These are phyloP conservation scores for Myotis findleyi DNA, from an alignment of 2,797 vertebrate genomes.

Conservation along the genomic window DNA sequence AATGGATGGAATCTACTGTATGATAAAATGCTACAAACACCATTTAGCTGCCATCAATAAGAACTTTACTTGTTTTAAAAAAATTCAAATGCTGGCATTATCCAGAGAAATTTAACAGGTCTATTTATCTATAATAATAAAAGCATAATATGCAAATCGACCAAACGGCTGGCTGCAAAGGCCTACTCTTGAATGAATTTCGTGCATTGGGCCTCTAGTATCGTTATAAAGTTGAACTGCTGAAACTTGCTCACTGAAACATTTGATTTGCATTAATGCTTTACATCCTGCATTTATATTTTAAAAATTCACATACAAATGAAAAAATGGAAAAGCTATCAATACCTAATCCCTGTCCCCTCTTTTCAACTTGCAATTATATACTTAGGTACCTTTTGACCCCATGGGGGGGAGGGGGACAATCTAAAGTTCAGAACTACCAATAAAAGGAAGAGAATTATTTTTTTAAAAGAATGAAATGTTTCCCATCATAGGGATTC, in stretches of 20 bases:
- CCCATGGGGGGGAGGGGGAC: too few relatives aligned
- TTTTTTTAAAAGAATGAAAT: conserved; percentile 87
- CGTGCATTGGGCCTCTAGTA: neutral
- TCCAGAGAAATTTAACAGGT: conserved; percentile 90
- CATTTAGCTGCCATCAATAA: conserved; percentile 90
- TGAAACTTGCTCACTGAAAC: conserved; percentile 86
- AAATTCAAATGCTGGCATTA: conserved; percentile 91
- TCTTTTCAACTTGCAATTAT: conserved; percentile 86
- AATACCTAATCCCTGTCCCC: conserved; percentile 88
- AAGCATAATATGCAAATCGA: too few relatives aligned
- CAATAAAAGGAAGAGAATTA: conserved; percentile 90
- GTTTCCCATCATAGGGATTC: conserved; percentile 82
- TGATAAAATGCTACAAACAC: conserved; percentile 91
- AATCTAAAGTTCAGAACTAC: too few relatives aligned
- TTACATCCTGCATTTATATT: conserved; percentile 86
- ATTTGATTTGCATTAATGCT: conserved; percentile 85
- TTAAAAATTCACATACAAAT: conserved; percentile 91
- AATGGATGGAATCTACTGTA: conserved; percentile 74
- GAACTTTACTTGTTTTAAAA: conserved; percentile 90
- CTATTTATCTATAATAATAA: conserved; percentile 84
- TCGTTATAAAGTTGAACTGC: conserved; percentile 88
- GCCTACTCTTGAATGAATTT: too few relatives aligned
- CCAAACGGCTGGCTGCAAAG: too few relatives aligned
- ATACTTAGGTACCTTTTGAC: too few relatives aligned
- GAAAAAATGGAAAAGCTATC: conserved; percentile 89